These are phyloP conservation scores for Agriopis aurantiaria DNA, from an alignment of 2,888 invertebrate genomes.

Conservation along the genomic window DNA sequence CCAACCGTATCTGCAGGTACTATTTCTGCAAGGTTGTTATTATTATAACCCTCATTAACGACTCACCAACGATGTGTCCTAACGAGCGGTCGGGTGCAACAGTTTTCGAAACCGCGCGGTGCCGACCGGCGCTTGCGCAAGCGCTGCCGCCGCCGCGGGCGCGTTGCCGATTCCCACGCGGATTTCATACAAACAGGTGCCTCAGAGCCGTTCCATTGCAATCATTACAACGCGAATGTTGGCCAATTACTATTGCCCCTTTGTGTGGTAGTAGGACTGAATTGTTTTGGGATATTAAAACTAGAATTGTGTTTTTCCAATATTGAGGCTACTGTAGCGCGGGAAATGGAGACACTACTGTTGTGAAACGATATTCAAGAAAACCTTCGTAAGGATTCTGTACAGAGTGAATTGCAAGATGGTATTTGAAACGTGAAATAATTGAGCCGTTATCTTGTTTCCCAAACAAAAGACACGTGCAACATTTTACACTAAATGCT, in stretches of 20 bases:
- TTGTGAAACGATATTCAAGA: background rate
- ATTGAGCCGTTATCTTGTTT: background rate
- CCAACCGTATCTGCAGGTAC: background rate
- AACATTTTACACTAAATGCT: background rate
- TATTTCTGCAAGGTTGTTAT: slow-evolving; percentile 6
- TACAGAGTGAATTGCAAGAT: background rate
- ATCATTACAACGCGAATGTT: slow-evolving; percentile 67
- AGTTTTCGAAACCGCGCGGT: slow-evolving; percentile 60
- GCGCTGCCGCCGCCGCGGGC: slow-evolving; percentile 54
- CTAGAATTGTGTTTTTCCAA: slow-evolving; percentile 35
- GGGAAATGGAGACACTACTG: background rate
- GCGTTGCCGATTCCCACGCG: slow-evolving; percentile 80
- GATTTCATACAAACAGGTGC: slow-evolving; percentile 82
- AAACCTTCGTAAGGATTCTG: background rate
- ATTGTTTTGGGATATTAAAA: slow-evolving; percentile 38
- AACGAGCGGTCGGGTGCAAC: slow-evolving; percentile 55
- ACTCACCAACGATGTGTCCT: slow-evolving; percentile 30
- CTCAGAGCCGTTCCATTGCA: slow-evolving; percentile 71
- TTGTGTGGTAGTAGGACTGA: slow-evolving; percentile 48
- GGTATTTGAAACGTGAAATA: background rate
- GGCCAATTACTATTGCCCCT: slow-evolving; percentile 59
- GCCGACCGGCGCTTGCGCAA: slow-evolving; percentile 69
- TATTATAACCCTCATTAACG: slow-evolving; percentile 19
- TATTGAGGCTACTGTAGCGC: background rate
- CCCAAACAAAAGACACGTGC: background rate